Conservation (phyloP, 1,140 invertebrate species). For the Drosophila varians region DNA sequence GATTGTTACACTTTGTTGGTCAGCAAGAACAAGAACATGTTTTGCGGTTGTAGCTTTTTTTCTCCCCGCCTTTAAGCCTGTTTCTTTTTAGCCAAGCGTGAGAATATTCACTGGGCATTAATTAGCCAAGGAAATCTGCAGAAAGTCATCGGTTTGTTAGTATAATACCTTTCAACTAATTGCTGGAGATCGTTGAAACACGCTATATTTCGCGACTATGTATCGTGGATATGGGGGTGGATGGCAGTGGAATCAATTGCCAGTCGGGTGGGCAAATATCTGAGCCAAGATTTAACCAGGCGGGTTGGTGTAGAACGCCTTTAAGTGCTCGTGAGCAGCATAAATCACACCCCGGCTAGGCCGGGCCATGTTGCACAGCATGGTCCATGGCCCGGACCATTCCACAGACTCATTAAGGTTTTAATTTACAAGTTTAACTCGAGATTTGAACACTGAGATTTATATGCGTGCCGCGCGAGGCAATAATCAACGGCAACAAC, state of each 20-base stretch:
- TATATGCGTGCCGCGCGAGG: slow-evolving; percentile 62
- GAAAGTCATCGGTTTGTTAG: slow-evolving; percentile 53
- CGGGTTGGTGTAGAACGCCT: slow-evolving; percentile 10
- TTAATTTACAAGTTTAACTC: slow-evolving; percentile 76
- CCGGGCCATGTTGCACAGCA: slow-evolving; percentile 41
- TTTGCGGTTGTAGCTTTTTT: slow-evolving; percentile 8
- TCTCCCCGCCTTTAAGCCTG: neutral
- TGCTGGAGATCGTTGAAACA: slow-evolving; percentile 63
- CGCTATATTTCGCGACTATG: slow-evolving; percentile 49
- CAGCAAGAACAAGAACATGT: slow-evolving; percentile 49
- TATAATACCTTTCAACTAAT: slow-evolving; percentile 51
- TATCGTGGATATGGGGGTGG: slow-evolving; percentile 9
- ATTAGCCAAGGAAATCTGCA: slow-evolving; percentile 67
- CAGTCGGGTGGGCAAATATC: slow-evolving; percentile 9
- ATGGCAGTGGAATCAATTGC: slow-evolving; percentile 19
- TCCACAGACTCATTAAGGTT: slow-evolving; percentile 73
- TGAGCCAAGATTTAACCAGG: neutral
- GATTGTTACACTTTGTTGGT: slow-evolving; percentile 59
- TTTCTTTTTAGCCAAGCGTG: slow-evolving; percentile 52
- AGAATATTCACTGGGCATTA: slow-evolving; percentile 78
- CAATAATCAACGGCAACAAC: slow-evolving; percentile 72
- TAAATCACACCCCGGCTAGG: slow-evolving; percentile 52
- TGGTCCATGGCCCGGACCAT: slow-evolving; percentile 20
- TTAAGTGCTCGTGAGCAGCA: slow-evolving; percentile 44
- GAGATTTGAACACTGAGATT: slow-evolving; percentile 74